Evolutionary conservation across 1,140 invertebrate species (phyloP).

Genomic region (Pentalonia nigronervosa): DNA sequence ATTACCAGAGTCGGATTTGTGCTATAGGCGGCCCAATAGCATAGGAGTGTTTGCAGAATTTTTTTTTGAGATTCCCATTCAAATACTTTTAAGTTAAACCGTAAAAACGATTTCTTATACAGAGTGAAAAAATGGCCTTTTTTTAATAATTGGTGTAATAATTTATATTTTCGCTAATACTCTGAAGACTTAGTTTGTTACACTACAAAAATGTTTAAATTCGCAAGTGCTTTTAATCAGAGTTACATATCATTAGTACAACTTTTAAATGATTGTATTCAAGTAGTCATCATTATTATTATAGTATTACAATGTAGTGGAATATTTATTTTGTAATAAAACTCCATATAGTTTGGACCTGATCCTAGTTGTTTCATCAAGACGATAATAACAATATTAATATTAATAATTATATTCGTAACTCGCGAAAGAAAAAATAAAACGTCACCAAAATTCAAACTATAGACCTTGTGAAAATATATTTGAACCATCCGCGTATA

Average conservation of each 20-base stretch:
- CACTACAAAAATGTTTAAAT: too few relatives aligned
- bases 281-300: too few relatives aligned
- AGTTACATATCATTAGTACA: too few relatives aligned
- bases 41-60: neutral
- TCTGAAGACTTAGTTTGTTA: too few relatives aligned
- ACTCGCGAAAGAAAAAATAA: neutral
- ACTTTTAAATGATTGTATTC: too few relatives aligned
- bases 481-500: neutral
- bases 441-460: neutral
- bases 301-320: too few relatives aligned
- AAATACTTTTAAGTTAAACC: neutral
- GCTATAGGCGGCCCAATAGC: neutral
- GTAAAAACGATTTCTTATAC: neutral
- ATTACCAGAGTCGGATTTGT: neutral
- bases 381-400: neutral
- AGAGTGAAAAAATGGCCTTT: neutral
- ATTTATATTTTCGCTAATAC: neutral
- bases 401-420: too few relatives aligned
- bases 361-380: neutral
- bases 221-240: too few relatives aligned
- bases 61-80: neutral
- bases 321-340: too few relatives aligned
- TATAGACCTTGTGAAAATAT: neutral
- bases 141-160: neutral
- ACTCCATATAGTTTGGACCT: too few relatives aligned